Conservation (phyloP, 2,888 invertebrate species). For the Drosophila neonasuta region DNA sequence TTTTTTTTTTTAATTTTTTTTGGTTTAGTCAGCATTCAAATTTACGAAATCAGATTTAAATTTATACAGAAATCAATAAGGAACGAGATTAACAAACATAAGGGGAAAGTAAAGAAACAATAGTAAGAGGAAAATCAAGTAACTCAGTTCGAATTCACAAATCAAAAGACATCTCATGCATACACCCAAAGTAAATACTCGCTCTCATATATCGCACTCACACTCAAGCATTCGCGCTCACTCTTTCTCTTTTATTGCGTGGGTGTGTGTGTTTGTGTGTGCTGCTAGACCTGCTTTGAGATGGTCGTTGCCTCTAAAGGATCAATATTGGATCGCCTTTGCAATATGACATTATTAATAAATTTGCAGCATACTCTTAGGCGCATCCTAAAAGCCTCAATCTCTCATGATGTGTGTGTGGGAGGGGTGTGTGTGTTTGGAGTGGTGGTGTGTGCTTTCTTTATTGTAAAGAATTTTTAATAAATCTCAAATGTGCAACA, state of each 20-base stretch:
- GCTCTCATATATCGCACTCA: constrained; percentile 25
- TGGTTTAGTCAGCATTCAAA: constrained; percentile 66
- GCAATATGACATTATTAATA: constrained; percentile 81
- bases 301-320: constrained; percentile 54
- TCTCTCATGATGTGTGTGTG: constrained; percentile 38
- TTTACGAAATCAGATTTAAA: constrained; percentile 64
- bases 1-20: constrained; percentile 28
- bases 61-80: constrained; percentile 29
- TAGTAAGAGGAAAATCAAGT: constrained; percentile 33
- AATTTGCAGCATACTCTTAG: constrained; percentile 78
- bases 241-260: constrained; percentile 28
- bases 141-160: constrained; percentile 60
- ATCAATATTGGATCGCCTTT: constrained; percentile 78
- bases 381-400: constrained; percentile 50
- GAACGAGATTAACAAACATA: constrained; percentile 14
- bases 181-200: constrained; percentile 29
- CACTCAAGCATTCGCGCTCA: constrained; percentile 11
- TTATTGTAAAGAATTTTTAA: constrained; percentile 80
- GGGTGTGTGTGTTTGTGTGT: background rate
- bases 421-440: constrained; percentile 22
- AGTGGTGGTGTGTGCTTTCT: constrained; percentile 43
- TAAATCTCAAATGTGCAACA: constrained; percentile 81
- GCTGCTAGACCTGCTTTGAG: constrained; percentile 29
- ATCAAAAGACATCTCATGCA: constrained; percentile 48
- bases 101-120: constrained; percentile 9